A percentile compares a stretch with the other conserved stretches of the same genome.
Conservation (phyloP, 2,113 vertebrate genomes). For the Microtus pennsylvanicus region DNA sequence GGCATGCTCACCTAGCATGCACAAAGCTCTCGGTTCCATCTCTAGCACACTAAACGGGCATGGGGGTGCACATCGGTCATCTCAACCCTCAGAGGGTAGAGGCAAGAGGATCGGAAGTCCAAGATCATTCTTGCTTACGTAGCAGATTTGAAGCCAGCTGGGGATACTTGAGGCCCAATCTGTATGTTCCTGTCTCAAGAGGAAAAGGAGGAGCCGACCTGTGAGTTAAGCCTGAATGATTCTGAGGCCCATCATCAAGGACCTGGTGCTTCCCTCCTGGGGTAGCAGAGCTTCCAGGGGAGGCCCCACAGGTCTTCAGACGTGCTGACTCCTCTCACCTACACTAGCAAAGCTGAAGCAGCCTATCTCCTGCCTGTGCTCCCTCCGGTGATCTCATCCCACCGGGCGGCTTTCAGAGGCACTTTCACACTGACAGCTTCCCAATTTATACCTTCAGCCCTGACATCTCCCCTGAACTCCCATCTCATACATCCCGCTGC, state of each 20-base stretch:
- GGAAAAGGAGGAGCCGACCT: not conserved
- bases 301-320: not conserved
- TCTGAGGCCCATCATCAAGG: not conserved
- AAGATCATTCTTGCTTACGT: not conserved
- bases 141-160: not conserved
- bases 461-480: slow-evolving; percentile 63
- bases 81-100: not conserved
- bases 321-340: not conserved
- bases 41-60: not conserved
- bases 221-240: not conserved
- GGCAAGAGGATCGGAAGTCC: not conserved
- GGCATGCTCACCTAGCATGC: not conserved
- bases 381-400: slow-evolving; percentile 48
- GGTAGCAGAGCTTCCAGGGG: not conserved
- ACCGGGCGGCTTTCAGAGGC: not conserved
- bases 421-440: slow-evolving; percentile 62
- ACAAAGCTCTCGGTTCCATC: not conserved
- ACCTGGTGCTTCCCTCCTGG: fast-evolving
- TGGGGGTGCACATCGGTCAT: not conserved
- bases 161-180: too few relatives aligned
- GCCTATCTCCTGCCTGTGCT: not conserved
- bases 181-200: too few relatives aligned
- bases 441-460: slow-evolving; percentile 58
- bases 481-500: slow-evolving; percentile 52
- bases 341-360: not conserved